Evolutionary conservation across 2,797 vertebrate genomes (phyloP).

Genomic region (Siniperca obscura): DNA sequence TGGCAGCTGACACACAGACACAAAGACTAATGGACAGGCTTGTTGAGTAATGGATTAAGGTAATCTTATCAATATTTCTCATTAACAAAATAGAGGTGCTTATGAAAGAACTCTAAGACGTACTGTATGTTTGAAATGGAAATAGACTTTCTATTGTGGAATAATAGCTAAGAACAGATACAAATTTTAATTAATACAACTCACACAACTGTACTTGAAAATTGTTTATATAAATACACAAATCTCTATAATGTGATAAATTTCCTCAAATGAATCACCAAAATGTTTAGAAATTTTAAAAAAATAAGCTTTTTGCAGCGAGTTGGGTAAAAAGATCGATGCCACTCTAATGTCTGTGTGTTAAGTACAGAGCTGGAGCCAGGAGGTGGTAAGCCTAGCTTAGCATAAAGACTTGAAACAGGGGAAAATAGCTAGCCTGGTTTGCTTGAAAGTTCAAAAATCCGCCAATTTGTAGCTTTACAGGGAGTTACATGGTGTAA

Average conservation of each 20-base stretch:
- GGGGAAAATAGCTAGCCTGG: not conserved
- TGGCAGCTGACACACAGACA: slow-evolving; percentile 66
- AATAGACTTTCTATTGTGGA: not conserved
- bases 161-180: not conserved
- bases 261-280: not conserved
- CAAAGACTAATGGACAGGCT: slow-evolving; percentile 63
- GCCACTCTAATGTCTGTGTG: not conserved
- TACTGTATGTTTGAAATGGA: slow-evolving; percentile 16
- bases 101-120: slow-evolving; percentile 5
- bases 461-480: not conserved
- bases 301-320: not conserved
- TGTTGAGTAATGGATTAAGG: slow-evolving; percentile 54
- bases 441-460: not conserved
- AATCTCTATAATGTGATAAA: not conserved
- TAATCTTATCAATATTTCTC: slow-evolving; percentile 46
- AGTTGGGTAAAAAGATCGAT: not conserved
- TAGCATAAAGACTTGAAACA: not conserved
- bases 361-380: not conserved
- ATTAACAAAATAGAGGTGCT: slow-evolving; percentile 36
- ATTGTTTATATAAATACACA: not conserved
- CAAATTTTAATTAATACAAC: not conserved
- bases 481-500: not conserved
- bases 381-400: not conserved
- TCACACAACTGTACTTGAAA: not conserved
- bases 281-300: not conserved